Base-by-base conservation (phyloP, 2,797 vertebrate genomes). In the Gorsachius magnificus region DNA sequence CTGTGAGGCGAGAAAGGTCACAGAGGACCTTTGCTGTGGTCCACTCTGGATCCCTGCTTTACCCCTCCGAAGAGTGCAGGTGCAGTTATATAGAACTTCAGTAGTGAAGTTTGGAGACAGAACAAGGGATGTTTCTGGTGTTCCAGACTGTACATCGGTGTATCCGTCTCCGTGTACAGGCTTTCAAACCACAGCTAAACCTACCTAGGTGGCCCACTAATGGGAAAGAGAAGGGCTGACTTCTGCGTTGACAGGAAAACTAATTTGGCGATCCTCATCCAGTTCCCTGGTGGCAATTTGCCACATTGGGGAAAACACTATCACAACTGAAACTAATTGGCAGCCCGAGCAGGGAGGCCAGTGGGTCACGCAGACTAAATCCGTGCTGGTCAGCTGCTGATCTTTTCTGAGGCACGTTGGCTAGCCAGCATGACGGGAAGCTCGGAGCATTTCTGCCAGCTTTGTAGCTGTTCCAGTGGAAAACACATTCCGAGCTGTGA, bases 341-440 rank as follows among this genome's bases (percentile, higher is more conserved):
- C 91, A 92, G 86, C 28, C 88, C 89, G 46, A n/a, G 50, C 61
- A 93, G 93, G 79, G 65, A 91, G 83, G 66, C 88, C 83, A 69
- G 79, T 51, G 93, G 92, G 76, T 82, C 24, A n/a, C 31, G 50
- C 66, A 88, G 93, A 29, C 46, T 78, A 19, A 89, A 92, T 82
- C 80, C 60, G 0, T 24, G 58, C 61, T 76, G 89, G 90, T 95
- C 90, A 85, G 0, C 65, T 82, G 35, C 74, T 57, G 43, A 80
- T 93, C 93, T 90, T 69, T 68, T 80, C 90, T 46, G 69, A 90
- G 87, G 76, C 77, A 1, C 24, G 28, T 46, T 90, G 95, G 84
- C 56, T 29, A 69, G 81, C 50, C 61, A 84, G 70, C 1, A 3
- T 13, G 70, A 38, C 41, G 57, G 86, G 45, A 17, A 41, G 65